Evolutionary conservation across 2,888 invertebrate genomes (phyloP).

Genomic region (Drosophila neonasuta): DNA sequence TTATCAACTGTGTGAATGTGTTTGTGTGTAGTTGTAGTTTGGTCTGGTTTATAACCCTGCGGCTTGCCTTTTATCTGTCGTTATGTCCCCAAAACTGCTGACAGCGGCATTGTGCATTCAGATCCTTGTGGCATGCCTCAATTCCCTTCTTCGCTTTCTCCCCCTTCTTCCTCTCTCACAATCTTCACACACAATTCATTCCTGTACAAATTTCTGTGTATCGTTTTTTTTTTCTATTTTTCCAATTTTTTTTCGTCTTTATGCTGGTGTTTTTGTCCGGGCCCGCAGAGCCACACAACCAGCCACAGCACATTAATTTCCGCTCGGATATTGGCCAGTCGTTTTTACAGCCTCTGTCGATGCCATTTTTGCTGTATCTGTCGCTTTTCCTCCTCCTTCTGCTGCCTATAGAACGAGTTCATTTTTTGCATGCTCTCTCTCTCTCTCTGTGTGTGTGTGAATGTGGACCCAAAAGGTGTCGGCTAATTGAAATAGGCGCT

Average conservation of each 20-base stretch:
- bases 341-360: slow-evolving; percentile 49
- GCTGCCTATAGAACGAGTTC: slow-evolving; percentile 33
- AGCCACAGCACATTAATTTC: slow-evolving; percentile 75
- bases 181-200: slow-evolving; percentile 4
- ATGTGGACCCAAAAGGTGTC: slow-evolving; percentile 47
- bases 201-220: slow-evolving; percentile 23
- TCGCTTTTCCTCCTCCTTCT: slow-evolving; percentile 5
- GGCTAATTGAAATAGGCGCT: slow-evolving; percentile 68
- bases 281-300: slow-evolving; percentile 8
- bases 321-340: slow-evolving; percentile 73
- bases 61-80: slow-evolving; percentile 61
- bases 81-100: slow-evolving; percentile 61
- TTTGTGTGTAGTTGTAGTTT: background rate
- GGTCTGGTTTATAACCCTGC: slow-evolving; percentile 47
- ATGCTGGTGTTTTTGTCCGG: slow-evolving; percentile 26
- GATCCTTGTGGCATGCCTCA: slow-evolving; percentile 35
- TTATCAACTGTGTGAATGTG: background rate
- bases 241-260: slow-evolving; percentile 14
- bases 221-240: slow-evolving; percentile 32
- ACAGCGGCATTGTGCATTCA: slow-evolving; percentile 57
- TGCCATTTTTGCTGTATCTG: slow-evolving; percentile 21
- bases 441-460: background rate
- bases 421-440: slow-evolving; percentile 23
- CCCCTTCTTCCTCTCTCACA: background rate
- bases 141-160: background rate